These are phyloP conservation scores for Brachypteracias leptosomus DNA, from an alignment of 2,113 vertebrate species.

Conservation along the genomic window DNA sequence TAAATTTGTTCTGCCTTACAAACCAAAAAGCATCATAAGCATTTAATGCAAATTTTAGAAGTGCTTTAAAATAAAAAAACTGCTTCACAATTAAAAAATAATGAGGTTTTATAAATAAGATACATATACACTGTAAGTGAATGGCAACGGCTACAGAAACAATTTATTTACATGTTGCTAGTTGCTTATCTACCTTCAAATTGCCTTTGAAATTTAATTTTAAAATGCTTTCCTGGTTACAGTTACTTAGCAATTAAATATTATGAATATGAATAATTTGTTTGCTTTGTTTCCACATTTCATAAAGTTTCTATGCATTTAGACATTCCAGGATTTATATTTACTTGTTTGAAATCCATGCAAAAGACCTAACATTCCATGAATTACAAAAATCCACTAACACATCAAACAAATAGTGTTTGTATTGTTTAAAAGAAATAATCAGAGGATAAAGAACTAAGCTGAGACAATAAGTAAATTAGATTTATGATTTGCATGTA, in stretches of 20 bases:
- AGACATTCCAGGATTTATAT: not conserved
- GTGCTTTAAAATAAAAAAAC: not conserved
- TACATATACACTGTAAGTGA: not conserved
- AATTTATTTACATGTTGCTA: not conserved
- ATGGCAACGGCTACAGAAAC: not conserved
- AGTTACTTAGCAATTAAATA: not conserved
- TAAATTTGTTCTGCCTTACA: not conserved
- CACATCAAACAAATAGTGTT: constrained; percentile 1
- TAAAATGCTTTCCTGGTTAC: not conserved
- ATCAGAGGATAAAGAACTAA: not conserved
- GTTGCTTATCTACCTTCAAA: not conserved
- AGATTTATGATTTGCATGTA: not conserved
- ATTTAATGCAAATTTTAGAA: not conserved
- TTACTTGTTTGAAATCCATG: not conserved
- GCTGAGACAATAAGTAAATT: not conserved
- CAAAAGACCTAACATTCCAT: not conserved
- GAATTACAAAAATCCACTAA: not conserved
- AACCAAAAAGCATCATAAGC: not conserved
- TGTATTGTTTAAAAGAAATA: constrained; percentile 9
- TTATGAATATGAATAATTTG: not conserved
- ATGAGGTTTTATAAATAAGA: not conserved
- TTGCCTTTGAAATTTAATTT: not conserved
- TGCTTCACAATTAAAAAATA: not conserved
- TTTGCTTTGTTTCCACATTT: not conserved
- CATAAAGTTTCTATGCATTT: not conserved